Conservation (phyloP, 1,140 invertebrate species). For the Bombyx mandarina region DNA sequence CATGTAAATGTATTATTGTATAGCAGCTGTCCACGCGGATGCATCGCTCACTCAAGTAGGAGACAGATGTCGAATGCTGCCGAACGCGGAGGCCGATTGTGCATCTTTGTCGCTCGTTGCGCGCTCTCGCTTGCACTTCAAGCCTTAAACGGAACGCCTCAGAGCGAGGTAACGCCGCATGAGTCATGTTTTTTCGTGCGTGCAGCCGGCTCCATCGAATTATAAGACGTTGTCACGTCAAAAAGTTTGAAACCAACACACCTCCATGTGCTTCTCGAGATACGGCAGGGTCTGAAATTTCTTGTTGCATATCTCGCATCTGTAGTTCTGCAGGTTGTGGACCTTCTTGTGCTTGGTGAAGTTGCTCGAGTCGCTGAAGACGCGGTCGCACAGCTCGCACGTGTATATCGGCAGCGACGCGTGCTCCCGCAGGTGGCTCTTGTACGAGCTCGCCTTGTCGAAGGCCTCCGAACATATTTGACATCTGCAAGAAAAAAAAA, state of each 20-base stretch:
- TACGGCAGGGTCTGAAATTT: conserved; percentile 40
- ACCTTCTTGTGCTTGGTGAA: conserved; percentile 62
- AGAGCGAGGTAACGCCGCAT: too few species aligned
- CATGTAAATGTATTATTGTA: too few species aligned
- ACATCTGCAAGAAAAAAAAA: conserved; percentile 18
- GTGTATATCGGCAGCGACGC: conserved; percentile 44
- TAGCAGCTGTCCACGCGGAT: too few species aligned
- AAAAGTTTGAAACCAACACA: conserved; percentile 11
- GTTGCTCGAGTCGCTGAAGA: conserved; percentile 61
- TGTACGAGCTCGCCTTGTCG: conserved; percentile 30
- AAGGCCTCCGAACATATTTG: conserved; percentile 36
- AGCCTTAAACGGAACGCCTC: too few species aligned
- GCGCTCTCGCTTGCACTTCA: too few species aligned
- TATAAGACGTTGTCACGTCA: too few species aligned
- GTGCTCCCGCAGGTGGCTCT: conserved; percentile 48
- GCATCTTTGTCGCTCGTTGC: too few species aligned
- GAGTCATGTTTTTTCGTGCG: too few species aligned
- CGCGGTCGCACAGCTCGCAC: conserved; percentile 47
- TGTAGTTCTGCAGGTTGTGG: conserved; percentile 28
- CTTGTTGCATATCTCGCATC: conserved; percentile 46
- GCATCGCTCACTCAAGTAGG: too few species aligned
- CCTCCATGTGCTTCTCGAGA: conserved; percentile 45
- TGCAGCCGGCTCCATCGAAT: too few species aligned
- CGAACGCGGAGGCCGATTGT: too few species aligned
- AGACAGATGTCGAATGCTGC: too few species aligned